Evolutionary conservation across 2,113 vertebrate genomes (phyloP).

Genomic region (Tupaia chinensis): DNA sequence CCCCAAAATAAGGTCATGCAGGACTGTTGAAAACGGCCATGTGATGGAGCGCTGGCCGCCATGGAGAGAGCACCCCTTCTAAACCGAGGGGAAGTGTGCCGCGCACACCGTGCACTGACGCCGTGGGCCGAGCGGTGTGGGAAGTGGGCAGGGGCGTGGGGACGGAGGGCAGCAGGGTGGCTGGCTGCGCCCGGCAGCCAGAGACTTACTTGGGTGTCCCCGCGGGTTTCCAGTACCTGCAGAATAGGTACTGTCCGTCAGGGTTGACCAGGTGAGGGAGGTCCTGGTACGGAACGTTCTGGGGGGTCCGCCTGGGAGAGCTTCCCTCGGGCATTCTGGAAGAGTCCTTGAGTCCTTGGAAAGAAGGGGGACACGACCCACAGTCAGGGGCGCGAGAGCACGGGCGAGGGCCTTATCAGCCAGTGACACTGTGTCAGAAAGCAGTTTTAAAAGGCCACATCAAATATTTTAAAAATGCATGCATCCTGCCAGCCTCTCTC

Average conservation of each 20-base stretch:
- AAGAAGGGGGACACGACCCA: slow-evolving; percentile 71
- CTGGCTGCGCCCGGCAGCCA: too few relatives aligned
- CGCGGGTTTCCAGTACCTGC: slow-evolving; percentile 96
- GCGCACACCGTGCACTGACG: too few relatives aligned
- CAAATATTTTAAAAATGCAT: slow-evolving; percentile 57
- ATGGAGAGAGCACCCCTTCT: neutral
- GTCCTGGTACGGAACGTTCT: slow-evolving; percentile 91
- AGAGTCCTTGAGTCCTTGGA: slow-evolving; percentile 78
- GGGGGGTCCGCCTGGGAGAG: slow-evolving; percentile 91
- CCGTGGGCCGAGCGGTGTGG: too few relatives aligned
- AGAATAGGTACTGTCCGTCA: slow-evolving; percentile 96
- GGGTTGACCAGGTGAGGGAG: slow-evolving; percentile 94
- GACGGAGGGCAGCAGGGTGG: too few relatives aligned
- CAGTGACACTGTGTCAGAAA: slow-evolving; percentile 19
- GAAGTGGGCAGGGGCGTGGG: too few relatives aligned
- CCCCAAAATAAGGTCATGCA: slow-evolving; percentile 49
- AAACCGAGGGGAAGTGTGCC: too few relatives aligned
- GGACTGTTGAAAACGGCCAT: slow-evolving; percentile 60
- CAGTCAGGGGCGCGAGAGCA: slow-evolving; percentile 47
- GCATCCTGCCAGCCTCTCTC: slow-evolving; percentile 55
- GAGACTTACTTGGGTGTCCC: slow-evolving; percentile 92
- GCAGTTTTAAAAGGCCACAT: slow-evolving; percentile 9
- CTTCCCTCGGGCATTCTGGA: slow-evolving; percentile 94
- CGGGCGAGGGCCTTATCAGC: slow-evolving; percentile 1
- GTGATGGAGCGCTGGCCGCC: neutral